Evolutionary conservation across 2,797 vertebrate genomes (phyloP).

Genomic region (Falco novaeseelandiae): DNA sequence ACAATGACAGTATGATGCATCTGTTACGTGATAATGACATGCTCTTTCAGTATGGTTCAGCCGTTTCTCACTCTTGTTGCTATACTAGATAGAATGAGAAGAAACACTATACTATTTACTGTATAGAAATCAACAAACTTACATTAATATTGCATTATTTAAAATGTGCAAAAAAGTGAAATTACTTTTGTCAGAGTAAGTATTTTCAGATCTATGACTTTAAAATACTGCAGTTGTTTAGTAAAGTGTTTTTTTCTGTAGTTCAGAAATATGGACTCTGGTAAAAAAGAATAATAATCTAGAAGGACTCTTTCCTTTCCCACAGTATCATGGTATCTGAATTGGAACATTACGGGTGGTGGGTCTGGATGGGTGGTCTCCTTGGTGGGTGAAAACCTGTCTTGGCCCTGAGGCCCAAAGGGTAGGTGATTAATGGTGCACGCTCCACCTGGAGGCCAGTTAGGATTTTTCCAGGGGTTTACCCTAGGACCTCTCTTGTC

Average conservation of each 20-base stretch:
- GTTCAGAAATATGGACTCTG: neutral
- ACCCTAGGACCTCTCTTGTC: neutral
- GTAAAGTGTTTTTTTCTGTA: neutral
- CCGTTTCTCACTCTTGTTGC: neutral
- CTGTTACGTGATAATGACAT: neutral
- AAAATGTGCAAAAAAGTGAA: neutral
- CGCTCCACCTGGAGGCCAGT: neutral
- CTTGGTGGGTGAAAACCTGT: neutral
- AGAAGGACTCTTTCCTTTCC: neutral
- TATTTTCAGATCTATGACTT: neutral
- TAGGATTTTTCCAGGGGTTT: neutral
- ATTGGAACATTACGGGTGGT: neutral
- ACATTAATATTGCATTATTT: neutral
- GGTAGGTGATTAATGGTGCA: neutral
- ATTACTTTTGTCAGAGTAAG: neutral
- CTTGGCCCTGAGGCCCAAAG: neutral
- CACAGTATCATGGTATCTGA: neutral
- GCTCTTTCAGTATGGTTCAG: neutral
- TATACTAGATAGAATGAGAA: neutral
- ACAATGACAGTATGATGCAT: neutral
- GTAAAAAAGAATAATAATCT: neutral
- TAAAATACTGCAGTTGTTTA: neutral
- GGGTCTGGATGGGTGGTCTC: slow-evolving; percentile 16
- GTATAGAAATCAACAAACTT: neutral
- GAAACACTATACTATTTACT: neutral